Conservation (phyloP, 1,140 invertebrate species). For the Panulirus ornatus region DNA sequence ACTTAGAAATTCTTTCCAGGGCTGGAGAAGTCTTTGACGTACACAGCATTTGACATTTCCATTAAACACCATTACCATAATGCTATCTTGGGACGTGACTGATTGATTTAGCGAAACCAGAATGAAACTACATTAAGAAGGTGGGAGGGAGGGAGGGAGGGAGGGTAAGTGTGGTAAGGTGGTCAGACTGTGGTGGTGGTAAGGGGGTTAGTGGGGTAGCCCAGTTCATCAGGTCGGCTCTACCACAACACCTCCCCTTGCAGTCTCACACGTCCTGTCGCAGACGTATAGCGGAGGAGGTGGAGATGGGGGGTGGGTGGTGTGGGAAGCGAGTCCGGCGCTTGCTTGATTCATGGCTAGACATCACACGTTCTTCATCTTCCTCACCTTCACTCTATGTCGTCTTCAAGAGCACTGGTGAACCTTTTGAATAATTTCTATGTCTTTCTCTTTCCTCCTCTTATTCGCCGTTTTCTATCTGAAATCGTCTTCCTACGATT, state of each 20-base stretch:
- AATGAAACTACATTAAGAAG: background rate
- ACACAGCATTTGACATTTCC: background rate
- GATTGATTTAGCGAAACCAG: background rate
- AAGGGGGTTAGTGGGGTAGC: too few relatives aligned
- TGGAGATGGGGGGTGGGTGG: background rate
- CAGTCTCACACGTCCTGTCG: too few relatives aligned
- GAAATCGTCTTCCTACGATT: background rate
- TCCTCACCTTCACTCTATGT: background rate
- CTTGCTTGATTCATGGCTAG: too few relatives aligned
- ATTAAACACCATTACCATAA: slow-evolving; percentile 23
- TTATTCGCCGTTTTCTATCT: background rate
- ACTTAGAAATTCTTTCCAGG: too few relatives aligned
- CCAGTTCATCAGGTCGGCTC: too few relatives aligned
- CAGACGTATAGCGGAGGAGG: background rate
- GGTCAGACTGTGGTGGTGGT: too few relatives aligned
- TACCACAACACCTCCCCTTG: too few relatives aligned
- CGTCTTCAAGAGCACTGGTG: too few relatives aligned
- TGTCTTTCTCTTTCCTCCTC: background rate
- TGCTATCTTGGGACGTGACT: background rate
- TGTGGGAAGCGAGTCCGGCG: too few relatives aligned
- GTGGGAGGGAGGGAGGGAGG: background rate
- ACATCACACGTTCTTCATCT: too few relatives aligned
- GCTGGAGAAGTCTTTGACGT: background rate
- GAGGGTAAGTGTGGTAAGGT: background rate
- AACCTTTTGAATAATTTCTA: too few relatives aligned